A percentile compares a stretch with the other conserved stretches of the same genome.
Conservation (phyloP, 2,113 vertebrate genomes). For the Alces alces region DNA sequence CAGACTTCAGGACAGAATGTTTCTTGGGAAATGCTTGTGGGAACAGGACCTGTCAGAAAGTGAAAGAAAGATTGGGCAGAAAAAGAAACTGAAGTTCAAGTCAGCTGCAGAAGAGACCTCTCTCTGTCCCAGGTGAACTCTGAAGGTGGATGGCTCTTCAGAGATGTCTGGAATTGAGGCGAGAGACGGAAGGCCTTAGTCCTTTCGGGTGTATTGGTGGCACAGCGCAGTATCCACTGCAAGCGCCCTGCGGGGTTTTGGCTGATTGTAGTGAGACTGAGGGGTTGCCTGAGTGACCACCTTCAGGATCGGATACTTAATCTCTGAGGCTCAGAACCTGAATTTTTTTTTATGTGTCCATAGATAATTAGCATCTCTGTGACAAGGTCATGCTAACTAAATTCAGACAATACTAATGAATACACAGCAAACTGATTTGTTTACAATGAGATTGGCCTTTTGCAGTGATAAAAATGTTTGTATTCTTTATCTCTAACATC, state of each 20-base stretch:
- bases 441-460: neutral
- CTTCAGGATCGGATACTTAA: neutral
- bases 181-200: neutral
- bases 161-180: neutral
- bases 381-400: neutral
- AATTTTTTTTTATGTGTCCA: neutral
- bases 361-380: neutral
- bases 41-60: neutral
- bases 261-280: neutral
- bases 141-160: neutral
- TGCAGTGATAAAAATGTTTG: neutral
- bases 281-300: neutral
- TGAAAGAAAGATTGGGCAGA: neutral
- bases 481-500: neutral
- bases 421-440: neutral
- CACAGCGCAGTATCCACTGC: neutral
- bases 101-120: neutral
- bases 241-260: neutral
- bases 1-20: neutral
- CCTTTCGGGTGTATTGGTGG: neutral
- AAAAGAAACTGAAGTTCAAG: neutral
- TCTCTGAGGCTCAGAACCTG: neutral
- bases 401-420: neutral
- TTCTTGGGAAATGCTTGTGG: neutral
- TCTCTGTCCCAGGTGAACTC: neutral